Percentiles rank a stretch among this genome's conserved stretches.
Conservation (phyloP, 1,140 invertebrate species). For the Matsumurasca onukii region DNA sequence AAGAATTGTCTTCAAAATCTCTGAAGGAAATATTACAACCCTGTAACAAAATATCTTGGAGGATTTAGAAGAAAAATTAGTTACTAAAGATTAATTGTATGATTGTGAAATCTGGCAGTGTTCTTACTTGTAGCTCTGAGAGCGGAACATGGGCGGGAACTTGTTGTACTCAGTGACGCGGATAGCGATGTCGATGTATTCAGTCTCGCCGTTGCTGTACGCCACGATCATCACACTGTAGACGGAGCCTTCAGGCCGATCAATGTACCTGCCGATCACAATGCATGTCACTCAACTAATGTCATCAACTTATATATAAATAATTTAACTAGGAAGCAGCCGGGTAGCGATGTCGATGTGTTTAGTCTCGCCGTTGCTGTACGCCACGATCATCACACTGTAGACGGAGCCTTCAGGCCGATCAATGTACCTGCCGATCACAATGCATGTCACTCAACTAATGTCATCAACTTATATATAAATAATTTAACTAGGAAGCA, state of each 20-base stretch:
- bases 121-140: slow-evolving; percentile 32
- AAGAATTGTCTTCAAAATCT: too few species aligned
- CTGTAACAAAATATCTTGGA: too few species aligned
- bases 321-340: too few species aligned
- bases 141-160: slow-evolving; percentile 29
- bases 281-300: too few species aligned
- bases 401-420: slow-evolving; percentile 32
- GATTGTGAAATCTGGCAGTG: too few species aligned
- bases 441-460: too few species aligned
- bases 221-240: slow-evolving; percentile 30
- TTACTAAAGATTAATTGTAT: too few species aligned
- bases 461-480: too few species aligned
- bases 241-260: slow-evolving; percentile 32
- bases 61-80: too few species aligned
- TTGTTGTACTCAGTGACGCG: slow-evolving; percentile 33
- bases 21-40: too few species aligned
- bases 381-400: slow-evolving; percentile 26
- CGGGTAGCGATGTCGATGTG: slow-evolving; percentile 17
- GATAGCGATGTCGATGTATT: slow-evolving; percentile 25
- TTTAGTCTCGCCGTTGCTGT: slow-evolving; percentile 22
- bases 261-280: slow-evolving; percentile 32
- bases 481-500: too few species aligned
- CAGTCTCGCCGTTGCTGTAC: slow-evolving; percentile 27
- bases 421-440: slow-evolving; percentile 32
- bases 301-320: too few species aligned